Evolutionary conservation across 1,140 invertebrate genomes (phyloP), one percentile per base, ranked within the genome.

Genomic region (Philopotamus ludificatus): DNA sequence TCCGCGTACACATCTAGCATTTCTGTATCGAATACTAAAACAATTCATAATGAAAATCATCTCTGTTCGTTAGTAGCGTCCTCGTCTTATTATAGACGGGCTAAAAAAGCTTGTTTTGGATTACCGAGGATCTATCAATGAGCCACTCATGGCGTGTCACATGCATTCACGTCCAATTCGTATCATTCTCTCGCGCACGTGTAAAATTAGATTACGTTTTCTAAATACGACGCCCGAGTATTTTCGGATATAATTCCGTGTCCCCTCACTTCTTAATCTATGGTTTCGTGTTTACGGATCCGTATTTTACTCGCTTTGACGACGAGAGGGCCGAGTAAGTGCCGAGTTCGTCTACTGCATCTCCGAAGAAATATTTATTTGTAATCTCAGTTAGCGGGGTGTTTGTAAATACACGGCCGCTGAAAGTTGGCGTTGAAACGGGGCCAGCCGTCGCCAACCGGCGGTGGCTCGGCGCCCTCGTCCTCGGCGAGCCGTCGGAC

Each of bases 381-480:
- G 54, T 57, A 57, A 57, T 42, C 2, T 57, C 3, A 12, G 12
- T 10, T 9, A 41, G 53, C 22, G 49, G 60, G 34, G 59, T 63
- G 67, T 69, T 63, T 57, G 67, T 65, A 62, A 69, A 69, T 64
- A 65, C 63, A 64, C 28, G 63, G 2, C 51, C 47, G 63, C 28
- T 69, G 67, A 69, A 65, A 69, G 63, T 57, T 25, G 34, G 22
- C 59, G 67, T 41, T 58, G 67, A 69, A 66, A 66, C 50, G 15
- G 20, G 21, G 34, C 20, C 18, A 57, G n/a, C n/a, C n/a, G n/a
- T n/a, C 22, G 58, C 4, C 28, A 34, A 4, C 28, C 4, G 28
- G 12, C 28, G 28, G 4, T 4, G 28, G 28, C 12, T 34, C 28
- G 4, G 4, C 4, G 12, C 28, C 28, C 12, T 34, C n/a, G n/a